phyloP scores from a whole-genome alignment of 2,113 vertebrate species.

The Pollimyrus isidori region DNA sequence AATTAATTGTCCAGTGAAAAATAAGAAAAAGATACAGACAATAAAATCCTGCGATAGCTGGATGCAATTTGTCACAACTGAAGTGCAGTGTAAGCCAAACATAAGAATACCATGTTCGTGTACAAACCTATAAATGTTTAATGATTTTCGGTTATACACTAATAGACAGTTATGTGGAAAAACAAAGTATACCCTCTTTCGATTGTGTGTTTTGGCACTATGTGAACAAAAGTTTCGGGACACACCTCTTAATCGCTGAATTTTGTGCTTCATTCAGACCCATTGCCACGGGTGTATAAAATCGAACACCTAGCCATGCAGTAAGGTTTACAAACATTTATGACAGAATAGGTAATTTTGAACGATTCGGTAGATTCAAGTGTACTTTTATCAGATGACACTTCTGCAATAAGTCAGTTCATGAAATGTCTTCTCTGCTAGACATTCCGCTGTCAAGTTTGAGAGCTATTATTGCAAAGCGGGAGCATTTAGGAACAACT shows the following conservation, averaged over 20 bases:
- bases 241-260: background rate
- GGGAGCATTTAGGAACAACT: background rate
- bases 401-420: background rate
- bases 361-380: background rate
- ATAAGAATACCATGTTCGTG: background rate
- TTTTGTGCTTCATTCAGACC: background rate
- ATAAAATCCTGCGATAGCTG: background rate
- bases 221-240: background rate
- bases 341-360: background rate
- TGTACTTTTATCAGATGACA: background rate
- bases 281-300: background rate
- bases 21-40: background rate
- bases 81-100: background rate
- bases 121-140: background rate
- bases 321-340: background rate
- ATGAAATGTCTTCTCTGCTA: background rate
- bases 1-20: background rate
- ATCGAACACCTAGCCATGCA: background rate
- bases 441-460: background rate
- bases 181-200: background rate
- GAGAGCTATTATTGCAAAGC: background rate
- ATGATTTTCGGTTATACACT: background rate
- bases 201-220: background rate
- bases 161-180: background rate
- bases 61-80: background rate